Evolutionary conservation across 2,113 vertebrate species (phyloP).

Genomic region (Hemiprocne comata): DNA sequence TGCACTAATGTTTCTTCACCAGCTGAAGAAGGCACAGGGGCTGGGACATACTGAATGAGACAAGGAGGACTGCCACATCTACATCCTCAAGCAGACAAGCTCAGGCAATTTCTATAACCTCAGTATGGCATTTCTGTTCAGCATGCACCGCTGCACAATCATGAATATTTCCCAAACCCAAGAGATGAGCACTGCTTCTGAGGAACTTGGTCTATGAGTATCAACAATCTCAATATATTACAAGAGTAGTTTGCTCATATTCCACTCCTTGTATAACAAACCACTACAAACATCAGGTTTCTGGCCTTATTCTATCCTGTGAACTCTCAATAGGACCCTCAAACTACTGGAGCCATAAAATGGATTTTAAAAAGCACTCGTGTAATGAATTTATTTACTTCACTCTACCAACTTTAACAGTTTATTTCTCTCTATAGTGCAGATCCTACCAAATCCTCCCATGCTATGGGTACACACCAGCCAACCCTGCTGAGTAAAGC

Average conservation of each 20-base stretch:
- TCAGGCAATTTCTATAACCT: background rate
- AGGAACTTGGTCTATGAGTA: background rate
- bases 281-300: background rate
- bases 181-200: background rate
- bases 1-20: background rate
- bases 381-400: background rate
- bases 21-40: background rate
- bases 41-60: fast-evolving
- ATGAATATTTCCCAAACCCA: background rate
- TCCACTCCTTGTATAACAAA: background rate
- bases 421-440: background rate
- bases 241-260: background rate
- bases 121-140: background rate
- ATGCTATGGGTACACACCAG: background rate
- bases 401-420: background rate
- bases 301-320: background rate
- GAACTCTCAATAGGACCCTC: background rate
- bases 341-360: background rate
- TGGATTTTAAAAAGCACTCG: background rate
- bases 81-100: fast-evolving
- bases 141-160: fast-evolving
- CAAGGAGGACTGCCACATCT: background rate
- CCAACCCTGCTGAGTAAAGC: background rate
- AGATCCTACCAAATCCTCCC: background rate
- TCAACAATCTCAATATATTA: background rate